Base-by-base conservation (phyloP, 2,888 invertebrate genomes). In the Willowsia nigromaculata region DNA sequence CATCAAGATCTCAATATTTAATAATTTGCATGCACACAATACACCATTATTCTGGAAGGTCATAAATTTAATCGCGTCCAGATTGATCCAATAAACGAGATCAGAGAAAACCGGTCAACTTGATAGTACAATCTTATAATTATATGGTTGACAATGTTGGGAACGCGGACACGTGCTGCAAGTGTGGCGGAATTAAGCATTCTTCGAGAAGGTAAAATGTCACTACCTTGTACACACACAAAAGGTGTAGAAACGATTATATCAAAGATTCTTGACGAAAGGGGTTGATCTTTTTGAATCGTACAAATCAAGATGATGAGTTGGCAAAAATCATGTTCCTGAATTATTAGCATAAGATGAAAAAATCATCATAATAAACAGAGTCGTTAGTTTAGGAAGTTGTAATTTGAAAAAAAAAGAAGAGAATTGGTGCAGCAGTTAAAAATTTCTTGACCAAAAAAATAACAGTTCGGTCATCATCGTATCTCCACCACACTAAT, bases 261-360 rank as follows among this genome's bases (percentile, higher is more conserved):
- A 50, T 13, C 30, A 22, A 22, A 59, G n/a, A 27, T 30, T 27
- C 18, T 30, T n/a, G 33, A n/a, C n/a, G n/a, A n/a, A n/a, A n/a
- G n/a, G n/a, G n/a, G n/a, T n/a, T n/a, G n/a, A n/a, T n/a, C n/a
- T n/a, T n/a, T 56, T 56, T 56, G 56, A 13, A 59, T 59, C 25
- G 11, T 27, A 15, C 6, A 11, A 15, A 50, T 50, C 9, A 40
- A 7, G 27, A 47, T 50, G 47, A 76, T 76, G 76, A 76, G 3
- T 50, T 47, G 47, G 76, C 50, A 76, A 76, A n/a, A 76, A 76
- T 80, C 78, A 88, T 83, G 84, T 84, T 88, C 89, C 89, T 89
- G 84, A 65, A 84, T 85, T 84, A 89, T 89, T 89, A 80, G 85
- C 84, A 85, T 85, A 89, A 82, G 74, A 22, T n/a, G 47, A 80